Conservation (phyloP, 1,140 invertebrate genomes). For the Nasonia giraulti region DNA sequence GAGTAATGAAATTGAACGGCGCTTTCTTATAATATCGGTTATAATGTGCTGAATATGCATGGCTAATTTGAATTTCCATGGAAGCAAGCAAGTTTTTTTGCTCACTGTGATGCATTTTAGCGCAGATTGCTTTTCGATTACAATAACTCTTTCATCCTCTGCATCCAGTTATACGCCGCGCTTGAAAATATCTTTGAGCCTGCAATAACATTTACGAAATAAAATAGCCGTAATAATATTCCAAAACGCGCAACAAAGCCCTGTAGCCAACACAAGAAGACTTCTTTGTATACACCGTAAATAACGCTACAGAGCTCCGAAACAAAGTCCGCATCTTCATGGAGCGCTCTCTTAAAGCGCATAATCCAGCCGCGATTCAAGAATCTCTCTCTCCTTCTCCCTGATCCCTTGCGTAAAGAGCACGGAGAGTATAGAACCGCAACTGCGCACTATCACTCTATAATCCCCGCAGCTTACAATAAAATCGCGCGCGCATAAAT, state of each 20-base stretch:
- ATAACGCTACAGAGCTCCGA: not conserved
- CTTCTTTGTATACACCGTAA: not conserved
- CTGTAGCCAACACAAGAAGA: not conserved
- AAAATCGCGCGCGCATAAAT: not conserved
- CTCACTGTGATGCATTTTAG: not conserved
- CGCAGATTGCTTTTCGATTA: not conserved
- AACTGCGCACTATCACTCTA: no score
- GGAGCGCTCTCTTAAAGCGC: not conserved
- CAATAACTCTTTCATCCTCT: not conserved
- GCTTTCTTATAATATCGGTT: not conserved
- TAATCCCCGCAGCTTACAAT: not conserved
- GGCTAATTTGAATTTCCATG: not conserved
- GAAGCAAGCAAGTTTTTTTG: not conserved
- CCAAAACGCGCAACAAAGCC: no score
- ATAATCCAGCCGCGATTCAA: not conserved
- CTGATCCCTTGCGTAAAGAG: not conserved
- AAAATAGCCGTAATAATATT: not conserved
- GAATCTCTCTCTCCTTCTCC: not conserved
- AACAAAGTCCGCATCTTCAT: not conserved
- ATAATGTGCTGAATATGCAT: slow-evolving; percentile 1
- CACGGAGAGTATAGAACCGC: not conserved
- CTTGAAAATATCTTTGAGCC: no score
- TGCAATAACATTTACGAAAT: no score
- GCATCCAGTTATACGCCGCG: not conserved
- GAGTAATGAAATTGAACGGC: not conserved